Base-by-base conservation (phyloP, 1,140 invertebrate genomes). In the Cydia fagiglandana region DNA sequence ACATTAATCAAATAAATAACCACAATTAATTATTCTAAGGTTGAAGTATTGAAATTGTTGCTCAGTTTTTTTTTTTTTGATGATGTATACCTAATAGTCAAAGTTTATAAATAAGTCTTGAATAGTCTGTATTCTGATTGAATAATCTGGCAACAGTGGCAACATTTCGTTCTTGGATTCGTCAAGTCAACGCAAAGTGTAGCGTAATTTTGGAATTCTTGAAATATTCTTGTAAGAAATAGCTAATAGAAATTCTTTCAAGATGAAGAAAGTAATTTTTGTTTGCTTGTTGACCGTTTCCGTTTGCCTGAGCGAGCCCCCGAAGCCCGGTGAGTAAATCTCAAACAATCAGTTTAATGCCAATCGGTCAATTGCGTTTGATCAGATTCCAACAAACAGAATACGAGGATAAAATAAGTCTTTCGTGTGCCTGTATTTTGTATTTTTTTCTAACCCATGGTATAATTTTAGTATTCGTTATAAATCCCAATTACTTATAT, bases 181-280 rank as follows among this genome's bases (percentile, higher is more conserved):
- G 24, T 30, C 47, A 17, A 30, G n/a, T 34, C 45, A 53, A 53
- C 24, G 73, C 20, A 17, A 73, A 73, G 45, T 47, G 73, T 50
- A 73, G 47, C 73, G 73, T 50, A 47, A 73, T 45, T 50, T 15
- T 53, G 17, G 47, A 50, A 50, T 73, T 45, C n/a, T 50, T 73
- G 10, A 34, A 34, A n/a, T 70, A 34, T 2, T 61, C 56, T 61
- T 61, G 6, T 24, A 28, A 73, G 4, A 50, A 73, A 64, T 75
- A 64, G 30, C 30, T 50, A 20, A 75, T 74, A 80, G 4, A 47
- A 53, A 47, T 24, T 24, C 24, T 50, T 73, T 73, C 73, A 90
- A 86, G 30, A 90, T 90, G 87, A 90, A 86, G 81, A 85, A 83
- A 85, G 80, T 88, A 76, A 84, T 87, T 84, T 87, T 91, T 83